Base-by-base conservation (phyloP, 2,888 invertebrate genomes). In the Cantharis lateralis region DNA sequence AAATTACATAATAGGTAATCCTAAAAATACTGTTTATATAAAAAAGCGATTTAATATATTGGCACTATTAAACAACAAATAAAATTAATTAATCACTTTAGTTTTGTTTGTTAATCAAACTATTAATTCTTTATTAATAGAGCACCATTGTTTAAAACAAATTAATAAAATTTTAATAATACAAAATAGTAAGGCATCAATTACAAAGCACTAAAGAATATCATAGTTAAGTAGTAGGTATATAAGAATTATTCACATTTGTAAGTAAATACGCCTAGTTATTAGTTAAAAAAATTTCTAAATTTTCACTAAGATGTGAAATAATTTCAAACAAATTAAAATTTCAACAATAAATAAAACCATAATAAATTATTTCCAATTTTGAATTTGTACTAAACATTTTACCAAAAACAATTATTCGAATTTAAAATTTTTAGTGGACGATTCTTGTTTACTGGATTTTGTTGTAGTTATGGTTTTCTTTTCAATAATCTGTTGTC, bases 401-500 rank as follows among this genome's bases (percentile, higher is more conserved):
- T 64, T 7, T 13, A 18, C 15, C 5, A 66, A 66, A 24, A 13
- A 66, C n/a, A 68, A 15, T 82, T 83, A 87, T 79, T 88, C 87
- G 74, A 89, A 87, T 81, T 85, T 86, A 81, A 88, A 88, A 77
- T 86, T 88, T 83, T 87, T 88, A 74, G 86, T 86, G 24, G 87
- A 86, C 48, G 87, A 86, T 79, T 88, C 88, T 77, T 88, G 87
- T 80, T 88, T 88, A 72, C 85, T 86, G 48, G 86, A 84, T 78
- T 84, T 85, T n/a, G 92, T 92, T 79, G 91, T 93, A 84, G 92
- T 93, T 0, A 93, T 91, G 0, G 93, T 93, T 83, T 93, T 92
- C 85, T 92, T 91, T 80, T 93, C 93, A 15, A 93, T 91, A 0
- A 92, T 91, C 80, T 93, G 93, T 68, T 93, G 93, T 0, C 91